Percentiles rank a stretch among this genome's conserved stretches.
Evolutionary conservation across 2,888 invertebrate species (phyloP).

Genomic region (Candidula unifasciata): DNA sequence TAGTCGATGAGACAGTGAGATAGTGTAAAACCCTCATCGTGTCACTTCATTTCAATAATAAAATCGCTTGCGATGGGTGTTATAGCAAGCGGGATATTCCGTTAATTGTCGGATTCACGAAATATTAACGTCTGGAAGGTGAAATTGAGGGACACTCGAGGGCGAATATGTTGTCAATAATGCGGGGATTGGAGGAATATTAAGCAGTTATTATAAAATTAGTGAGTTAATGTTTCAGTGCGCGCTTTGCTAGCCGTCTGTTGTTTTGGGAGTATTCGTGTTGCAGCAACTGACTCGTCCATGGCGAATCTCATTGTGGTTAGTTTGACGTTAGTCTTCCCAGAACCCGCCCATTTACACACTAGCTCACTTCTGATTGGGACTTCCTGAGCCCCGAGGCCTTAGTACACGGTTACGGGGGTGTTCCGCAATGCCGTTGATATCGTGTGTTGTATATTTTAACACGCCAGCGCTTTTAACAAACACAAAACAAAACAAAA

Average conservation of each 20-base stretch:
- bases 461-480: too few relatives aligned
- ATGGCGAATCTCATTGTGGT: too few relatives aligned
- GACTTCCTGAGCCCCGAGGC: too few relatives aligned
- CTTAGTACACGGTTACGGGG: too few relatives aligned
- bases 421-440: too few relatives aligned
- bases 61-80: conserved; percentile 17
- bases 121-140: conserved; percentile 20
- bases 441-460: too few relatives aligned
- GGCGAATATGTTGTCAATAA: conserved; percentile 10
- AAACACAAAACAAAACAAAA: too few relatives aligned
- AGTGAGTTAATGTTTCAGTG: conserved; percentile 37
- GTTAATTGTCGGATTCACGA: conserved; percentile 25
- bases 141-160: not conserved
- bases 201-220: conserved; percentile 43
- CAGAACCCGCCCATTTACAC: too few relatives aligned
- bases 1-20: conserved; percentile 11
- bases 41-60: conserved; percentile 42
- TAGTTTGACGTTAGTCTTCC: too few relatives aligned
- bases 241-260: not conserved
- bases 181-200: conserved; percentile 33
- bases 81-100: conserved; percentile 18
- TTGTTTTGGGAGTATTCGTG: not conserved
- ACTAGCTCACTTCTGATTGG: too few relatives aligned
- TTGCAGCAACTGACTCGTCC: not conserved
- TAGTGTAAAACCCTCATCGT: conserved; percentile 24